A percentile compares a stretch with the other conserved stretches of the same genome.
Conservation (phyloP, 1,140 invertebrate species). For the Aradophagus sp. region DNA sequence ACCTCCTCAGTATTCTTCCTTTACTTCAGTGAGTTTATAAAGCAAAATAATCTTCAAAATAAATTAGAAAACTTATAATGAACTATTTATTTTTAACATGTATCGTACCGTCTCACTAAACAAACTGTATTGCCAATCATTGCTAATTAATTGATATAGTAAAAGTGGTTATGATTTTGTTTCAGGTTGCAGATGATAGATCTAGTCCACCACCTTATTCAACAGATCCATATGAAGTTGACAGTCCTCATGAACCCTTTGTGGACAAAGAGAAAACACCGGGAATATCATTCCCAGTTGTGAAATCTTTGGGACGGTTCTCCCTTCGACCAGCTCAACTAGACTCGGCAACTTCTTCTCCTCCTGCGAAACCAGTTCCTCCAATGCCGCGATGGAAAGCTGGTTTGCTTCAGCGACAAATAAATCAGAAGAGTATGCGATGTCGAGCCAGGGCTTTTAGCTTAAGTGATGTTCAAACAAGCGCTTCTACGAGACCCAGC, state of each 20-base stretch:
- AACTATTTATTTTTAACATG: too few species aligned
- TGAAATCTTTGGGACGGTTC: constrained; percentile 53
- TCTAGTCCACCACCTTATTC: constrained; percentile 57
- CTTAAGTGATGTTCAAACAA: constrained; percentile 67
- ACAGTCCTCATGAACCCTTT: constrained; percentile 64
- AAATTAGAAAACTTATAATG: too few species aligned
- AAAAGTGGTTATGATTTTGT: not conserved
- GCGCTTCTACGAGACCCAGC: constrained; percentile 29
- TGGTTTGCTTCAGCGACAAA: constrained; percentile 68
- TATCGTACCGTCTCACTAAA: too few species aligned
- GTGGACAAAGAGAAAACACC: constrained; percentile 63
- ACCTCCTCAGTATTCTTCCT: constrained; percentile 59
- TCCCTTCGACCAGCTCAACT: constrained; percentile 64
- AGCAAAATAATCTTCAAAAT: too few species aligned
- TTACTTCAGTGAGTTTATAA: constrained; percentile 60
- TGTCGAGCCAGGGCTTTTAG: constrained; percentile 68
- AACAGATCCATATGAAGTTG: constrained; percentile 59
- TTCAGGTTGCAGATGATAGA: constrained; percentile 35
- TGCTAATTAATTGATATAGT: too few species aligned
- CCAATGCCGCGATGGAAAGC: constrained; percentile 67
- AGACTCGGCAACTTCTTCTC: constrained; percentile 48
- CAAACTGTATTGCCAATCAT: too few species aligned
- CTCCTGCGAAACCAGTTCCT: constrained; percentile 50
- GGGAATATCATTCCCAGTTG: constrained; percentile 63
- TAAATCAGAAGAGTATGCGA: constrained; percentile 64